Evolutionary conservation across 2,113 vertebrate genomes (phyloP), one percentile per base, ranked within the genome.

Genomic region (Aramus guarauna): DNA sequence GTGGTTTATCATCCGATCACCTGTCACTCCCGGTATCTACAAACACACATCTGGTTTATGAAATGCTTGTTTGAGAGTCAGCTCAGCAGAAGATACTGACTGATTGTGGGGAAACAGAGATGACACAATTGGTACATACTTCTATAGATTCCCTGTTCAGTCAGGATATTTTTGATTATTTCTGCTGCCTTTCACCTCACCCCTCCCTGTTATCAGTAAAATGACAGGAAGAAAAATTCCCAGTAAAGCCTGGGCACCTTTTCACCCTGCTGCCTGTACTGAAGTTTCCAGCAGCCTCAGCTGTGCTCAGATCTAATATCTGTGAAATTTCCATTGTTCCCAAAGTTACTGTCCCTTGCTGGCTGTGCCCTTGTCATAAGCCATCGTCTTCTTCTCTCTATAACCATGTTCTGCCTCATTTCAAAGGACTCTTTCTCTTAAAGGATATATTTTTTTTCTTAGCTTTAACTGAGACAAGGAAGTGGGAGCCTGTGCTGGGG

Each of bases 111-210:
- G 37, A 39, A 55, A 11, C 34, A 41, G n/a, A 53, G 81, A 5
- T 14, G 39, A 9, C 14, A 21, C 11, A 5, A 3, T 34, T 7
- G 39, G 15, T 48, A 12, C 2, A 5, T 7, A 4, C 36, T 43
- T n/a, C 20, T 34, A 0, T 6, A 60, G 24, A 16, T 86, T 26
- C 39, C 66, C 19, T 12, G 23, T 27, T 32, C 0, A 0, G 9
- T 14, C 27, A 5, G 77, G 47, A n/a, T 45, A 16, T 32, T 62
- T 27, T 43, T 26, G 15, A 9, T 76, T 43, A 56, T 55, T 67
- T 47, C 83, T 83, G 53, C 39, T 62, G 20, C 6, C 32, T 67
- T 66, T 50, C 47, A 18, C 29, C 72, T 56, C 47, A 15, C 29
- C 24, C 9, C 5, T 66, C n/a, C 26, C 52, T 2, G 5, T 47